phyloP scores from a whole-genome alignment of 2,797 vertebrate species.

The Rhinatrema bivittatum region DNA sequence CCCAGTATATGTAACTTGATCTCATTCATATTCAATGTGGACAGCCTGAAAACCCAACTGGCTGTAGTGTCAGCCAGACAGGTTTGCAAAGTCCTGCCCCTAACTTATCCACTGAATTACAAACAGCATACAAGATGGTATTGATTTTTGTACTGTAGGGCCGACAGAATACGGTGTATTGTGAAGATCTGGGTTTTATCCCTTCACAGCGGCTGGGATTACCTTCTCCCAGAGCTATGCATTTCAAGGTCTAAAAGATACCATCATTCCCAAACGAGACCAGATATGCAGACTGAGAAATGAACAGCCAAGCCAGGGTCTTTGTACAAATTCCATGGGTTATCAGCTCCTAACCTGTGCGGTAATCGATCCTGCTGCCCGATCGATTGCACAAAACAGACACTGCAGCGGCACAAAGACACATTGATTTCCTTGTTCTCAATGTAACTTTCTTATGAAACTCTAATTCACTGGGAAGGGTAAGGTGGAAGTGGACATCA shows the following conservation, averaged over 20 bases:
- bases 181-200: too few relatives aligned
- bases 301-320: constrained; percentile 18
- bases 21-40: too few relatives aligned
- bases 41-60: too few relatives aligned
- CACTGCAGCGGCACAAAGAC: constrained; percentile 37
- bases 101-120: too few relatives aligned
- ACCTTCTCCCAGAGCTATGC: constrained; percentile 8
- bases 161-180: too few relatives aligned
- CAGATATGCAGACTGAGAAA: constrained; percentile 25
- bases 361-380: constrained; percentile 39
- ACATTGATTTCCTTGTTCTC: constrained; percentile 37
- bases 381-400: constrained; percentile 38
- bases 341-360: constrained; percentile 33
- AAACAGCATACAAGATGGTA: too few relatives aligned
- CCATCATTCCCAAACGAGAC: constrained; percentile 18
- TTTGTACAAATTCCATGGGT: constrained; percentile 19
- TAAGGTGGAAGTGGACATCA: constrained; percentile 34
- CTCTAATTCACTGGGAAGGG: constrained; percentile 27
- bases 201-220: too few relatives aligned
- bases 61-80: too few relatives aligned
- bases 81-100: too few relatives aligned
- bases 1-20: too few relatives aligned
- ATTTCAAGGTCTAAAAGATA: constrained; percentile 13
- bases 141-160: too few relatives aligned
- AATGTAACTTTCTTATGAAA: constrained; percentile 20